Conservation (phyloP, 1,140 invertebrate species). For the Drosophila bocki region DNA sequence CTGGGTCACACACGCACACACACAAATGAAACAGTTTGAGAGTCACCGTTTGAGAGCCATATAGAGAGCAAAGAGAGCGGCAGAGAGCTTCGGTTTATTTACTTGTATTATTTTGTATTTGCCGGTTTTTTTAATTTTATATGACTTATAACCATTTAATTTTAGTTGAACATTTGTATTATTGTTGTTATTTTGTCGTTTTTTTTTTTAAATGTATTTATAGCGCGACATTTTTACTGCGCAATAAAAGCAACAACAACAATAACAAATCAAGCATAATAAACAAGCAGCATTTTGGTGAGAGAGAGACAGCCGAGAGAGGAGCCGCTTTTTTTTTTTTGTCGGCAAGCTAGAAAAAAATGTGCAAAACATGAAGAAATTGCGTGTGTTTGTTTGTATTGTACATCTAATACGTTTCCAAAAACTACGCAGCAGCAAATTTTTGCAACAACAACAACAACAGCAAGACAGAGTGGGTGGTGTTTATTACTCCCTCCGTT, state of each 20-base stretch:
- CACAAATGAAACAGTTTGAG: conserved; percentile 21
- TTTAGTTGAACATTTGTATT: conserved; percentile 45
- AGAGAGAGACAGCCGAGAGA: conserved; percentile 19
- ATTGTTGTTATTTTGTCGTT: not conserved
- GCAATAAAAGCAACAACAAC: conserved; percentile 73
- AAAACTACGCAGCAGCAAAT: conserved; percentile 72
- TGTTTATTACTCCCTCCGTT: conserved; percentile 24
- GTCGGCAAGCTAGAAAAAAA: conserved; percentile 51
- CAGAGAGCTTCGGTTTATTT: conserved; percentile 23
- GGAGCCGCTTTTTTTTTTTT: conserved; percentile 25
- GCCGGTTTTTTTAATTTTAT: conserved; percentile 36
- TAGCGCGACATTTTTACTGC: conserved; percentile 70
- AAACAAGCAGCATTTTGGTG: conserved; percentile 65
- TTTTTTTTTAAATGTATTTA: conserved; percentile 50
- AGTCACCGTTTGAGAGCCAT: conserved; percentile 34
- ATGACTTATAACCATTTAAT: conserved; percentile 49
- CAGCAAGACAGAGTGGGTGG: conserved; percentile 26
- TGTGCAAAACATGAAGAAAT: conserved; percentile 61
- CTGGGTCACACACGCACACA: conserved; percentile 39
- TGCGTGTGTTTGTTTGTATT: conserved; percentile 42
- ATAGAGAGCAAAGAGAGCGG: conserved; percentile 14
- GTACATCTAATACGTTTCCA: conserved; percentile 53
- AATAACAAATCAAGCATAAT: conserved; percentile 74
- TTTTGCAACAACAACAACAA: conserved; percentile 32
- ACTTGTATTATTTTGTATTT: conserved; percentile 16